Evolutionary conservation across 92 coral and sea anemone genomes (phyloP), one percentile per base, ranked within the genome.

Genomic region (Metridium senile): DNA sequence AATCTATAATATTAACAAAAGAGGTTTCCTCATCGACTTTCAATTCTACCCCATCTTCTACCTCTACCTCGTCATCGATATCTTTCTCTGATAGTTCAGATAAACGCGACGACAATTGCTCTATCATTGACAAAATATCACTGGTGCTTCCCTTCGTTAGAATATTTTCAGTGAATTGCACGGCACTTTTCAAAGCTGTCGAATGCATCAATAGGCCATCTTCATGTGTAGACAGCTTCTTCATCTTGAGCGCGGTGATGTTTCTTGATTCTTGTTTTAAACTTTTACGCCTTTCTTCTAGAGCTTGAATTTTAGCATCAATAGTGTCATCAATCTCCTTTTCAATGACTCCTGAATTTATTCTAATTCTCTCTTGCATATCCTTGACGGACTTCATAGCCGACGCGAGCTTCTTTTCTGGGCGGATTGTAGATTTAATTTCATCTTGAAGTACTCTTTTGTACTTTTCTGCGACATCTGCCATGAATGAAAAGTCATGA

Each of bases 401-500:
- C 2, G 58, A 3, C 59, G 1, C 74, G 25, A 70, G 8, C 61
- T 43, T 51, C 20, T 43, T 22, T 25, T 43, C 26, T 6, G 10
- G 17, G 1, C 3, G 10, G 19, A 28, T 33, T 20, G 54, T 52
- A 51, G 31, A 25, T 34, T 57, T 31, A 33, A 33, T 34, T 57
- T 73, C 54, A 1, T 32, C 19, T 32, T 56, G 57, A 26, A 73
- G 46, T 22, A 8, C 13, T 26, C 21, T 34, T 59, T 73, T 73
- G 56, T 74, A 78, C 46, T 68, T 64, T 27, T 77, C 58, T 16
- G 81, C 81, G 16, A 83, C 78, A 25, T 86, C 88, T 18, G 26
- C 80, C 2, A 82, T 62, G 76, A 82, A 86, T 67, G 51, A 18
- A 46, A 56, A 79, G 47, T 82, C 63, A 52, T 89, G 94, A 22